A percentile compares a stretch with the other conserved stretches of the same genome.
phyloP scores from a whole-genome alignment of 1,140 invertebrate species.

The Trichonephila inaurata region DNA sequence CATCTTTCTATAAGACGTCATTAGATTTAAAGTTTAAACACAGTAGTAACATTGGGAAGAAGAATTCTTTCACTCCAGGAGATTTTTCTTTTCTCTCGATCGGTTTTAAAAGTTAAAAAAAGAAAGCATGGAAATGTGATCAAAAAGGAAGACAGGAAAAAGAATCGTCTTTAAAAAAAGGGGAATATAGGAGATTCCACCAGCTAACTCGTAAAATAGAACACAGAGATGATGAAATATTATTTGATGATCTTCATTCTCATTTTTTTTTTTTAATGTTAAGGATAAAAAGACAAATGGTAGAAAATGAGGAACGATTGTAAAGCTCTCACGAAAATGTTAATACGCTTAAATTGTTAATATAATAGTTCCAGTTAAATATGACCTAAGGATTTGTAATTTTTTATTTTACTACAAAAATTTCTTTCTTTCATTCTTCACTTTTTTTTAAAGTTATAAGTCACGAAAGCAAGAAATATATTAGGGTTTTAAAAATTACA shows the following conservation, averaged over 20 bases:
- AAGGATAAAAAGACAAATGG: not conserved
- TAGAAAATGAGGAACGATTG: not conserved
- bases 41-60: not conserved
- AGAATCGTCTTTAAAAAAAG: not conserved
- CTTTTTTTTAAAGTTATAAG: too few relatives aligned
- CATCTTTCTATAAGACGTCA: not conserved
- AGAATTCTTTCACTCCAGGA: not conserved
- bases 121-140: not conserved
- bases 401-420: too few relatives aligned
- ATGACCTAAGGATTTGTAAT: too few relatives aligned
- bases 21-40: slow-evolving; percentile 42
- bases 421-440: too few relatives aligned
- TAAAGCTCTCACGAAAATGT: not conserved
- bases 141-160: not conserved
- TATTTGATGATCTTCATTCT: too few relatives aligned
- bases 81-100: not conserved
- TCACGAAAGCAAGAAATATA: too few relatives aligned
- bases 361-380: too few relatives aligned
- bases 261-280: not conserved
- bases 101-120: not conserved
- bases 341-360: too few relatives aligned
- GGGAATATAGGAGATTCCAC: too few relatives aligned
- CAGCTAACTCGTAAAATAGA: too few relatives aligned
- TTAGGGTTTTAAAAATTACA: too few relatives aligned
- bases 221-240: not conserved